These are phyloP conservation scores for Nycticorax nycticorax DNA, from an alignment of 2,113 vertebrate genomes.

Conservation along the genomic window DNA sequence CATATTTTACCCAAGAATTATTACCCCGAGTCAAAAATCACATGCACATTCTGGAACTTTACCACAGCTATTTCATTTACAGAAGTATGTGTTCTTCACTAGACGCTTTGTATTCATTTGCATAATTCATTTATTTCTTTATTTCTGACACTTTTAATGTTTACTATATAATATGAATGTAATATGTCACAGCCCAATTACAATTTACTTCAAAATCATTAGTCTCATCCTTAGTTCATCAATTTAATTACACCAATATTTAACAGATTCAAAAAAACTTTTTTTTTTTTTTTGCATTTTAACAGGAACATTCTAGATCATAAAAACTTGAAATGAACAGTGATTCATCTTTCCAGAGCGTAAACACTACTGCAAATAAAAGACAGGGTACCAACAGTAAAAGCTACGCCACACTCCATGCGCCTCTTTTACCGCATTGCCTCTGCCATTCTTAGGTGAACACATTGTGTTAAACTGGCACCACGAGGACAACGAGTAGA, in stretches of 20 bases:
- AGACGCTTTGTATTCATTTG: not conserved
- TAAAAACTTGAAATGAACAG: not conserved
- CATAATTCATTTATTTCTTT: not conserved
- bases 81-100: not conserved
- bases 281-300: not conserved
- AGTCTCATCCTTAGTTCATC: not conserved
- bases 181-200: not conserved
- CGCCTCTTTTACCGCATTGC: not conserved
- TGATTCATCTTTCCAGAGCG: not conserved
- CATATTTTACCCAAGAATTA: not conserved
- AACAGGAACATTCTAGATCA: not conserved
- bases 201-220: not conserved
- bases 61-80: not conserved
- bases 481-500: not conserved
- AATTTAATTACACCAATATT: not conserved
- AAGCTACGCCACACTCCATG: not conserved
- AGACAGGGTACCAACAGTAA: not conserved
- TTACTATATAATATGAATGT: not conserved
- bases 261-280: not conserved
- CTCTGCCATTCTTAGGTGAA: not conserved
- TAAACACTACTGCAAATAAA: not conserved
- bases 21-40: not conserved
- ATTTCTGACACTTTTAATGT: not conserved
- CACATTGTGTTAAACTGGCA: not conserved
- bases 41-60: not conserved